Evolutionary conservation across 1,140 invertebrate species (phyloP).

Genomic region (Coelopa frigida): DNA sequence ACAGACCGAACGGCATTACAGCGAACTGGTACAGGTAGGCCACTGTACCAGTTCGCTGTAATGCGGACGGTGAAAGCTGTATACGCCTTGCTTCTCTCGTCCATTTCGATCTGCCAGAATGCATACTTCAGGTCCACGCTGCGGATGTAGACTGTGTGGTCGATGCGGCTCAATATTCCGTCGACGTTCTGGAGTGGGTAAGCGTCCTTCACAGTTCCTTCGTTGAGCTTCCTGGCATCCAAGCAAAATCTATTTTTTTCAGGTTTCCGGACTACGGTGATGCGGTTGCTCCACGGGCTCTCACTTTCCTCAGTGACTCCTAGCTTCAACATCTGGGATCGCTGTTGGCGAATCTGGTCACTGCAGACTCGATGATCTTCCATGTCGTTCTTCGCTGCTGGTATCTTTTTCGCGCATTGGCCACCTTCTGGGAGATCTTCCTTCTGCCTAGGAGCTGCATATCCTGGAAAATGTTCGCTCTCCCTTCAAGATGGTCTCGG

Average conservation of each 20-base stretch:
- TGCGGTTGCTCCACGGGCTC: background rate
- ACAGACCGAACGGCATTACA: constrained; percentile 22
- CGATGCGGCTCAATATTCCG: constrained; percentile 4
- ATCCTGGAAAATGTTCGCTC: no score
- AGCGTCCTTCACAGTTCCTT: constrained; percentile 7
- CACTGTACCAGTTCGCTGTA: no score
- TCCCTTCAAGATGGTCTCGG: no score
- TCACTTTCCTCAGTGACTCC: no score
- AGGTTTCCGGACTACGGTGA: background rate
- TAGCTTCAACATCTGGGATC: no score
- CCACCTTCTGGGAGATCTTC: no score
- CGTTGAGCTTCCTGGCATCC: constrained; percentile 8
- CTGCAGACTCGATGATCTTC: no score
- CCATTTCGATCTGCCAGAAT: constrained; percentile 36
- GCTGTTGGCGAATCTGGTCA: no score
- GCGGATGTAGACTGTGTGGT: background rate
- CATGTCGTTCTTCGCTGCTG: no score
- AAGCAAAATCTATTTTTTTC: constrained; percentile 8
- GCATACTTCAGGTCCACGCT: constrained; percentile 28
- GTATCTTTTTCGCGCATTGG: no score
- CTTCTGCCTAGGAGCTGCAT: no score
- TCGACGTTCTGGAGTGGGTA: constrained; percentile 12
- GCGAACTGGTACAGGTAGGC: constrained; percentile 33
- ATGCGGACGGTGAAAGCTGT: constrained; percentile 47
- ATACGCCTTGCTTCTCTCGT: constrained; percentile 25